Conservation (phyloP, 2,113 vertebrate species). For the Pogona vitticeps region DNA sequence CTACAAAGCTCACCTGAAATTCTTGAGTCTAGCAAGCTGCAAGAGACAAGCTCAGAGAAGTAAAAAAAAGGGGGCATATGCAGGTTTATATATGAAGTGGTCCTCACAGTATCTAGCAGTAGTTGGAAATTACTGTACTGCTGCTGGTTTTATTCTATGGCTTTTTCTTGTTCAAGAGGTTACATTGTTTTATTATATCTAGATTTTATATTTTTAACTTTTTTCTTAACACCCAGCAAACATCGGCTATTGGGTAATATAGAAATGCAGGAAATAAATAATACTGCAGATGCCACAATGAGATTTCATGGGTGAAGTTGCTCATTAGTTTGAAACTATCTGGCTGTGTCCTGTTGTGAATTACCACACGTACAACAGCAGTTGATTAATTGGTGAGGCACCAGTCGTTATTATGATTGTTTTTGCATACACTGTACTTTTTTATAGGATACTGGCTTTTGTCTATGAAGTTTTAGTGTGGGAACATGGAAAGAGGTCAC, state of each 20-base stretch:
- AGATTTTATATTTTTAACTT: neutral
- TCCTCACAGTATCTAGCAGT: neutral
- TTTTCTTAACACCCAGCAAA: neutral
- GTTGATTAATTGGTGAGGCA: too few species aligned
- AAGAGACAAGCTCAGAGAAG: constrained; percentile 24
- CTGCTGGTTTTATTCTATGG: neutral
- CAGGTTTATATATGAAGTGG: neutral
- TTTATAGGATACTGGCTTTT: too few species aligned
- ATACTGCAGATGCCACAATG: neutral
- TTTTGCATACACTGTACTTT: too few species aligned
- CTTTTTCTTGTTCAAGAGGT: neutral
- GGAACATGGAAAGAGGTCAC: neutral
- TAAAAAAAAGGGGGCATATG: neutral
- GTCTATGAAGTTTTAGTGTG: neutral
- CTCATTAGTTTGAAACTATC: neutral
- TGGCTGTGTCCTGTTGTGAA: neutral
- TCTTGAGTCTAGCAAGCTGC: neutral
- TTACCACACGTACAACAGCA: too few species aligned
- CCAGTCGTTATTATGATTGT: too few species aligned
- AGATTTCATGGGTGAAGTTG: neutral
- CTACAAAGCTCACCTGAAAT: neutral
- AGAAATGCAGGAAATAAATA: neutral
- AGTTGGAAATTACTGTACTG: neutral
- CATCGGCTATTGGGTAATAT: neutral
- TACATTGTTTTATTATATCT: neutral